Conservation (phyloP, 1,140 invertebrate genomes). For the Eufriesea mexicana region DNA sequence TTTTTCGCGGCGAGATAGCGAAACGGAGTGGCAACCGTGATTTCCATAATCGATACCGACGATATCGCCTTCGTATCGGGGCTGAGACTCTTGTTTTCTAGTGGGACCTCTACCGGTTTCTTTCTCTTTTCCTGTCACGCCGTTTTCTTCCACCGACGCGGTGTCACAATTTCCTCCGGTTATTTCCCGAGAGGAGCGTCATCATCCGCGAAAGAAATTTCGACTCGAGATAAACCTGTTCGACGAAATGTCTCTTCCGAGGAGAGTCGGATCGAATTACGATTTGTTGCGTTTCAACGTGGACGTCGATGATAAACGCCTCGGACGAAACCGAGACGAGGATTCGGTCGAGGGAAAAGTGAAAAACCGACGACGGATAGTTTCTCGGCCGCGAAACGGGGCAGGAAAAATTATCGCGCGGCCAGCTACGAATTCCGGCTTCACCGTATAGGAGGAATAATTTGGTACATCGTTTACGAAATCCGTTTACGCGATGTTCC, state of each 20-base stretch:
- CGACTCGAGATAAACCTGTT: conserved; percentile 15
- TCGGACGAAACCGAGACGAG: background rate
- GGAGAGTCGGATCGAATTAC: conserved; percentile 39
- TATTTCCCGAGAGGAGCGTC: conserved; percentile 66
- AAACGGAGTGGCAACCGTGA: conserved; percentile 32
- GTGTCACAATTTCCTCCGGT: conserved; percentile 51
- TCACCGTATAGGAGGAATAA: background rate
- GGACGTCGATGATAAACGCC: conserved; percentile 19
- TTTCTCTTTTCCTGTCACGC: background rate
- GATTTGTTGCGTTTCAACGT: conserved; percentile 40
- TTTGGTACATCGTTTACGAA: background rate
- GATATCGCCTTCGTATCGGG: conserved; percentile 12
- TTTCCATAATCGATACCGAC: conserved; percentile 66
- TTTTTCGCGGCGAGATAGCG: conserved; percentile 22
- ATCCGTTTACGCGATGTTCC: background rate
- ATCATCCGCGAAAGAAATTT: conserved; percentile 54
- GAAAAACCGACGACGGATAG: no score
- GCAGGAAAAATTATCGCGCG: no score
- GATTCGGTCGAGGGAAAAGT: no score
- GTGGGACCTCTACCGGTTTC: conserved; percentile 5
- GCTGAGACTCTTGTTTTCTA: conserved; percentile 27
- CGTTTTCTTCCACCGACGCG: background rate
- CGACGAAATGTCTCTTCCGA: conserved; percentile 38
- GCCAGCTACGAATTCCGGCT: background rate
- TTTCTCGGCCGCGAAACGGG: no score